Conservation (phyloP, 2,113 vertebrate species). For the human (Homo sapiens) region GRCh38 chr7:152757001-152757500, state of each 20-base stretch:
- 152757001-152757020: background rate
- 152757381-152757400: background rate
- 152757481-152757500: background rate
- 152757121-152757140: background rate
- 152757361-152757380: background rate
- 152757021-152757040: background rate
- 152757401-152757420: background rate
- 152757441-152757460: background rate
- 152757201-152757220: background rate
- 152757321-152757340: background rate
- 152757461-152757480: background rate
- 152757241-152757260: background rate
- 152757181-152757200: background rate
- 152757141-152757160: background rate
- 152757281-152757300: background rate
- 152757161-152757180: background rate
- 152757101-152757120: background rate
- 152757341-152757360: background rate
- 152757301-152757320: background rate
- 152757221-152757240: background rate
- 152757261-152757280: background rate
- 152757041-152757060: background rate
- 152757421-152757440: background rate
- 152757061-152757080: background rate
- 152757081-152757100: accelerated